Conservation (phyloP, 2,797 vertebrate genomes). For the Leptoclinus maculatus region DNA sequence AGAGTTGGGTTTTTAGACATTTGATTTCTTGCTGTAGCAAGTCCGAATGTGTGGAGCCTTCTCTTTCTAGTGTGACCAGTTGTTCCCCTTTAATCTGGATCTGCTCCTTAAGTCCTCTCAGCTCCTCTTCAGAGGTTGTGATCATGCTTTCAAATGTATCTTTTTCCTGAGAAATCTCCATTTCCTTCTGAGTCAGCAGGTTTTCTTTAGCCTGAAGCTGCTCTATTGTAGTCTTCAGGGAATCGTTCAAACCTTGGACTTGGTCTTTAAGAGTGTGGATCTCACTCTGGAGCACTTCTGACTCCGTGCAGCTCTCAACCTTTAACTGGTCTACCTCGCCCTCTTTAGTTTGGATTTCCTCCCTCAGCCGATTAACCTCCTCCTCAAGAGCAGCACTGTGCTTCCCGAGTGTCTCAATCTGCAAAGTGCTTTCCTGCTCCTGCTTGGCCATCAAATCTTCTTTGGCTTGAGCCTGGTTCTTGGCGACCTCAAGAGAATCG, state of each 20-base stretch:
- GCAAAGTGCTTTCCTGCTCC: conserved; percentile 41
- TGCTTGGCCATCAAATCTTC: conserved; percentile 41
- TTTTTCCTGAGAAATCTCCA: conserved; percentile 56
- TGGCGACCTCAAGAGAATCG: conserved; percentile 27
- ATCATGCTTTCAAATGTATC: conserved; percentile 27
- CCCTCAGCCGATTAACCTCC: conserved; percentile 5
- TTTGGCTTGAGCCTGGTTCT: conserved; percentile 56
- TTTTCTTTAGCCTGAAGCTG: conserved; percentile 60
- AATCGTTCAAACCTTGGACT: conserved; percentile 42
- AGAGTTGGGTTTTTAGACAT: conserved; percentile 38
- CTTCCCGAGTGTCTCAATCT: conserved; percentile 30
- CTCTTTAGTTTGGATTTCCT: conserved; percentile 51
- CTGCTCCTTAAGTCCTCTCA: conserved; percentile 46
- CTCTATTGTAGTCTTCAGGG: conserved; percentile 52
- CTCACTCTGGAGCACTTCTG: conserved; percentile 55
- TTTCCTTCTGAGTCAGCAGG: conserved; percentile 57
- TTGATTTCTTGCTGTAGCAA: conserved; percentile 49
- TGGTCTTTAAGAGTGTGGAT: conserved; percentile 51
- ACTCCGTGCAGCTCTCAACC: conserved; percentile 26
- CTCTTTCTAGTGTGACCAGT: conserved; percentile 22
- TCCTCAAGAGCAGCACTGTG: conserved; percentile 15
- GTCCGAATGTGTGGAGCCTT: conserved; percentile 40
- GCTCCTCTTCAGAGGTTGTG: conserved; percentile 66
- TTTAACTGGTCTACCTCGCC: conserved; percentile 21
- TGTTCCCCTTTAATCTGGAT: conserved; percentile 59